Base-by-base conservation (phyloP, 2,888 invertebrate genomes). In the Aphodius sticticus region DNA sequence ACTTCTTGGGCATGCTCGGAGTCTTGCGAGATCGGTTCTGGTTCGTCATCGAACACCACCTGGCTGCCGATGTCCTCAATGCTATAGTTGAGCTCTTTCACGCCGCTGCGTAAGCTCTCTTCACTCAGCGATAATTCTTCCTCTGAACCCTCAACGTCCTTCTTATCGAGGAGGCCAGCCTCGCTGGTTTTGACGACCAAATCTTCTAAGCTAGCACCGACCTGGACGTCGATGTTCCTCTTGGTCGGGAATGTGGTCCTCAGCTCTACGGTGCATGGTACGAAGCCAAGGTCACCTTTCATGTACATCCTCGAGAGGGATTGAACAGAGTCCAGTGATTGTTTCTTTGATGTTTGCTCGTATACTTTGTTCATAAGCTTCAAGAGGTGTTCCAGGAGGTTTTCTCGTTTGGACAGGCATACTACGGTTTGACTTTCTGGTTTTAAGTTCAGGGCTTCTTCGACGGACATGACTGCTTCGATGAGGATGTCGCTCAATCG, bases 281-380 rank as follows among this genome's bases (percentile, higher is more conserved):
- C 89, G 83, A 94, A 93, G 6, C 94, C 94, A 80, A 94, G 91
- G 86, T 93, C 93, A 14, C 94, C 94, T 82, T 92, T 91, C 76
- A 91, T 89, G 83, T 94, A 94, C 26, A 93, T 89, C 69, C 90
- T 90, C 1, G 89, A 75, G 9, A 81, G 53, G 0, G 87, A 86
- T 12, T 85, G 84, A 15, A 89, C 83, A 3, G 88, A 87, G 26
- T 86, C 90, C 37, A 92, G 85, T 0, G 92, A 92, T 37, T 90
- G 90, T 69, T 90, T 85, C 12, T 86, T 85, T 1, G 86, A 85
- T 36, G 88, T 85, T 1, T 89, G 86, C 16, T 86, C 86, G 69
- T 72, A 92, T 3, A 86, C 86, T 81, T 86, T 86, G 69, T 83
- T 87, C 69, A 90, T 81, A 9, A 89, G 77, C 0, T 82, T 82